Percentiles rank a stretch among this genome's conserved stretches.
phyloP scores from a whole-genome alignment of 1,140 invertebrate genomes.

The Contarinia nasturtii region DNA sequence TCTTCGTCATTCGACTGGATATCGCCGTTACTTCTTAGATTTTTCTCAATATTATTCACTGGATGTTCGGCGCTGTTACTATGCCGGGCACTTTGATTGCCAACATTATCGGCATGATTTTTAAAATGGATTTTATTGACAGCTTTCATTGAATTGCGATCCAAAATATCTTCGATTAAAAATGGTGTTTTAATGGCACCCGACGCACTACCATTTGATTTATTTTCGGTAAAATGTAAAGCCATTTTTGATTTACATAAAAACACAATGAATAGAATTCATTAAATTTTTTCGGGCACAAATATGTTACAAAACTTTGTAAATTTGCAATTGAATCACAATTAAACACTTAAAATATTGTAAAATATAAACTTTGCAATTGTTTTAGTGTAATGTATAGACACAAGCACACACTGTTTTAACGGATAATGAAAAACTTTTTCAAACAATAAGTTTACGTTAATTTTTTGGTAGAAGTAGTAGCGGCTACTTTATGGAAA shows the following conservation, averaged over 20 bases:
- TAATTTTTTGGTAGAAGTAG: no score
- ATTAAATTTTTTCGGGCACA: no score
- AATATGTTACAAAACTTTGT: no score
- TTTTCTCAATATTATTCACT: not conserved
- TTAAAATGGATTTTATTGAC: constrained; percentile 11
- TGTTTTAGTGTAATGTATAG: no score
- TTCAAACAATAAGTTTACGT: no score
- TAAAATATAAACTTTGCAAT: no score
- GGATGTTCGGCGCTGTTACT: not conserved
- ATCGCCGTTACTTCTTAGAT: not conserved
- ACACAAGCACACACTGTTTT: no score
- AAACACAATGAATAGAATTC: no score
- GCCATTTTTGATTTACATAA: not conserved
- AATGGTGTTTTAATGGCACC: constrained; percentile 21
- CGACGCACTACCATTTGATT: constrained; percentile 3
- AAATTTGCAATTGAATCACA: no score
- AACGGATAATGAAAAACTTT: no score
- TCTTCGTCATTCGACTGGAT: not conserved
- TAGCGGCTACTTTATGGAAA: no score
- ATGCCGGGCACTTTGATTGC: not conserved
- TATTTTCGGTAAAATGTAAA: not conserved
- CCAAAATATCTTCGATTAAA: constrained; percentile 23
- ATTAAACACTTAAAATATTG: no score
- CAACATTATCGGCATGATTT: not conserved
- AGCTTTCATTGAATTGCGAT: constrained; percentile 16